Base-by-base conservation (phyloP, 1,140 invertebrate species). In the Micrasema longulum region DNA sequence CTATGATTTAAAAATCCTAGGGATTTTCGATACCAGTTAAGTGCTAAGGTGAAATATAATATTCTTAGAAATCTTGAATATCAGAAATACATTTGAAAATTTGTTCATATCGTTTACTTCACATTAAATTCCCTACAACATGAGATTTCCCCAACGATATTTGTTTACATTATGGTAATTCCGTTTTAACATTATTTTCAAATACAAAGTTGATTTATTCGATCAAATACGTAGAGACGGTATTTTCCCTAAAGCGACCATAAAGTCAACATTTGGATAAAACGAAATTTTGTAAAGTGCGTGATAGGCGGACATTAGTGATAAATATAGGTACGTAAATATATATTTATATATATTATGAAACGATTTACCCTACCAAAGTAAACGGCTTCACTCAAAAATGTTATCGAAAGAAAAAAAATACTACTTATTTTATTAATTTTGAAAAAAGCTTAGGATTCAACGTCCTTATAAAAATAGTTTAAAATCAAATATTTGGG, bases 231-330 rank as follows among this genome's bases (percentile, higher is more conserved):
- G 26, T 57, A 36, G 3, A 16, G 26, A 31, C 23, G 6, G 14
- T 43, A 43, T 63, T 63, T 43, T 43, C 18, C 57, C 38, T 43
- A 41, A 45, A 63, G 57, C 57, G 57, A 45, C 16, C 57, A 63
- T 63, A 63, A 63, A 63, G 38, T 50, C 43, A 65, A 47, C 63
- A 65, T 48, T 48, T 14, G 47, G 14, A 48, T 22, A 65, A 65
- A n/a, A 65, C 20, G 14, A 23, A 20, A 35, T 38, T 55, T 55
- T 23, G 20, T 14, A 47, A 48, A 22, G 71, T 73, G 71, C 71
- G 71, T 73, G 71, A 26, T 26, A 48, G 22, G 57, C 3, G 2
- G n/a, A 20, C 65, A 73, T 73, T 73, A 73, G 65, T 31, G 14
- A 20, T 14, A 14, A 45, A 41, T 64, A 64, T 65, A 45, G n/a